Evolutionary conservation across 2,888 invertebrate species (phyloP), one percentile per base, ranked within the genome.

Genomic region (Trypoxylon attenuatum): DNA sequence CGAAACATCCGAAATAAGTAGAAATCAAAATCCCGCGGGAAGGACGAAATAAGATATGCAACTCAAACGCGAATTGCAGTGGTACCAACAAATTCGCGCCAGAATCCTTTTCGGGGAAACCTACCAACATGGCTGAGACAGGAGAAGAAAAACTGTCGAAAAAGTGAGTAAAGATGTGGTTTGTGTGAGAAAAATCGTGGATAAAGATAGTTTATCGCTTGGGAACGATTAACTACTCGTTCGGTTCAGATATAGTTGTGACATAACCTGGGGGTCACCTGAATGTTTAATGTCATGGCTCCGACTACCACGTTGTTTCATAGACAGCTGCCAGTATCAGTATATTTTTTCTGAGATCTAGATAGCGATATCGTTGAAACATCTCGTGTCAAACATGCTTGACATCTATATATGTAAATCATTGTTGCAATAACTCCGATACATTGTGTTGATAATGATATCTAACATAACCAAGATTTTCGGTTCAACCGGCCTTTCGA

Each of bases 141-240:
- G 77, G 86, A 56, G 87, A 80, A 81, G 92, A 91, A 87, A 91
- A 91, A 80, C 79, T 92, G 68, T 92, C 92, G 8, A 92, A 92
- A 88, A 92, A 92, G 92, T 92, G 89, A 91, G 91, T 86, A 79
- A 73, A 66, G 22, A 45, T 22, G 25, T 23, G 10, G 51, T 42
- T 38, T 16, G 47, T 8, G 39, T 10, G 21, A n/a, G n/a, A n/a
- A n/a, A n/a, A n/a, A n/a, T n/a, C n/a, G n/a, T n/a, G n/a, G n/a
- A n/a, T n/a, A n/a, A n/a, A n/a, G n/a, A n/a, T n/a, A n/a, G n/a
- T n/a, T n/a, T n/a, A n/a, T n/a, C n/a, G n/a, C n/a, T n/a, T n/a
- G n/a, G n/a, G n/a, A n/a, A n/a, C n/a, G n/a, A n/a, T n/a, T n/a
- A n/a, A n/a, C n/a, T n/a, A n/a, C n/a, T n/a, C n/a, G n/a, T n/a